Percentiles rank a stretch among this genome's conserved stretches.
phyloP scores from a whole-genome alignment of 2,113 vertebrate species.

The Saguinus midas region DNA sequence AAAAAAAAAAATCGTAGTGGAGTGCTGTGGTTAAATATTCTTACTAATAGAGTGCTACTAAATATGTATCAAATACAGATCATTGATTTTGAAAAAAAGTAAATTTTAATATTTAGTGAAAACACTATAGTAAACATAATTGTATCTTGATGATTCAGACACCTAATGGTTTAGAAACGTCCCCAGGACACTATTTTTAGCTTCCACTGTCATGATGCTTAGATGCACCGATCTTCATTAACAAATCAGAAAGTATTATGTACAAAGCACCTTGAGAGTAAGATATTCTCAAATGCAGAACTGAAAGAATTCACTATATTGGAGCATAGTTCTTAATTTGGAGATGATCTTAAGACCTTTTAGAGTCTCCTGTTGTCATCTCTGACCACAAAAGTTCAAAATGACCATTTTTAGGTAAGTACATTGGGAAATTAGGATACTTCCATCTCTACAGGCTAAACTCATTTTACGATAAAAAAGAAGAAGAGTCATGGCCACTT shows the following conservation, averaged over 20 bases:
- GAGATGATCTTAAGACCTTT: background rate
- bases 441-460: background rate
- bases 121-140: background rate
- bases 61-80: background rate
- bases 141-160: background rate
- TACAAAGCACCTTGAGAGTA: background rate
- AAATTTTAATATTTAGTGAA: background rate
- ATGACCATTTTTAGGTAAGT: background rate
- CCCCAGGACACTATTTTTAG: background rate
- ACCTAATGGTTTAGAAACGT: background rate
- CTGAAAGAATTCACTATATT: background rate
- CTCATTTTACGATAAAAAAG: background rate
- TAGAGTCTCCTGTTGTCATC: background rate
- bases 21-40: background rate
- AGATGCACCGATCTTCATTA: background rate
- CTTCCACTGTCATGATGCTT: background rate
- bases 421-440: background rate
- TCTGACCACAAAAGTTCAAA: background rate
- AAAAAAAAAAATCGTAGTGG: no score
- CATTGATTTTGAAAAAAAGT: background rate
- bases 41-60: background rate
- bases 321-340: background rate
- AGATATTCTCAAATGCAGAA: background rate
- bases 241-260: background rate
- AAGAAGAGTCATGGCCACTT: slow-evolving; percentile 22